These are phyloP conservation scores for Stomatorhinus walkeri DNA, from an alignment of 2,797 vertebrate species.

Conservation along the genomic window DNA sequence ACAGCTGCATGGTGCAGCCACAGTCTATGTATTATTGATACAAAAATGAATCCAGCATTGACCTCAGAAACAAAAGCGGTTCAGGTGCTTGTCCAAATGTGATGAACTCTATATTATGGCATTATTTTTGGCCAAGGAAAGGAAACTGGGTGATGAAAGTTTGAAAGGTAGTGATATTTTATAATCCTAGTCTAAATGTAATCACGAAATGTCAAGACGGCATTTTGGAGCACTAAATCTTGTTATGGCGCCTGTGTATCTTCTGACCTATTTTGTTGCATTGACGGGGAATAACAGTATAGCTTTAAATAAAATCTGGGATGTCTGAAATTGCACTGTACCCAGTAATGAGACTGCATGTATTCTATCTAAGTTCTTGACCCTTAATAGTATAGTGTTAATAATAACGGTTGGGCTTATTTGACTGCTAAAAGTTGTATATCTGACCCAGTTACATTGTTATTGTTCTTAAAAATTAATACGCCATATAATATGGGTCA, in stretches of 20 bases:
- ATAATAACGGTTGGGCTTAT: background rate
- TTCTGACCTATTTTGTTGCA: background rate
- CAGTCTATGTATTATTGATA: conserved; percentile 12
- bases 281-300: background rate
- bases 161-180: background rate
- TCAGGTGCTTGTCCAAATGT: background rate
- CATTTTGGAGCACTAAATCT: conserved; percentile 4
- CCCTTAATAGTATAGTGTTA: background rate
- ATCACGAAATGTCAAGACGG: background rate
- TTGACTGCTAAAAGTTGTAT: background rate
- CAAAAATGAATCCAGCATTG: background rate
- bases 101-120: background rate
- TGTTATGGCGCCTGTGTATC: background rate
- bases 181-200: conserved; percentile 11
- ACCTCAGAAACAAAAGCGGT: background rate
- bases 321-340: background rate
- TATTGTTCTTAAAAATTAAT: background rate
- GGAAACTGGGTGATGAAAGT: background rate
- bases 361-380: background rate
- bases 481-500: background rate
- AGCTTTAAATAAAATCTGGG: conserved; percentile 1
- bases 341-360: background rate
- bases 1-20: background rate
- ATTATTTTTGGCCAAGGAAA: background rate
- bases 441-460: background rate